Conservation (phyloP, 2,113 vertebrate genomes). For the Ammodytes dubius region DNA sequence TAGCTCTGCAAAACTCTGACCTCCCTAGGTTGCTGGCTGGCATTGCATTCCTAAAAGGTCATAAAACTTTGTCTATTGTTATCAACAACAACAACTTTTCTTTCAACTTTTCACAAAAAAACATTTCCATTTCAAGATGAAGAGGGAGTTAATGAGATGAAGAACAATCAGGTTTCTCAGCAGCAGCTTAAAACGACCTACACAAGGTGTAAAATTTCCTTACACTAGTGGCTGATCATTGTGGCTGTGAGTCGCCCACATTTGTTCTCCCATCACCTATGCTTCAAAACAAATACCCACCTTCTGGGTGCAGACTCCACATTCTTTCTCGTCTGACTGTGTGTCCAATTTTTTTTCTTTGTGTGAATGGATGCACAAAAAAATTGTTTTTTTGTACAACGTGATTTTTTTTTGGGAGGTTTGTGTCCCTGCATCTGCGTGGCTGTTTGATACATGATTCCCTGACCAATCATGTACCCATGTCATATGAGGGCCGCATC, state of each 20-base stretch:
- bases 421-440: conserved; percentile 45
- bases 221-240: not conserved
- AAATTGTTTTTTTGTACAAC: not conserved
- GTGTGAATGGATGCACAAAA: not conserved
- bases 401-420: conserved; percentile 25
- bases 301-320: not conserved
- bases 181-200: not conserved
- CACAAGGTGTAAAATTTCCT: too few species aligned
- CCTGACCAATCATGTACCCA: conserved; percentile 74
- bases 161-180: not conserved
- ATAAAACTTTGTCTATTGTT: not conserved
- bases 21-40: conserved; percentile 35
- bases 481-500: conserved; percentile 50
- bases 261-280: conserved; percentile 15
- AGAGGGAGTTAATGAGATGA: not conserved
- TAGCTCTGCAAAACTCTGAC: conserved; percentile 38
- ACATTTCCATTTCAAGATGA: not conserved
- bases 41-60: conserved; percentile 7
- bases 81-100: not conserved
- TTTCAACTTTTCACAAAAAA: not conserved
- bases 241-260: not conserved
- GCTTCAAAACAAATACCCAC: conserved; percentile 15
- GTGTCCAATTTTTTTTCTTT: not conserved
- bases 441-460: conserved; percentile 74
- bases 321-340: not conserved